These are phyloP conservation scores for Neuroterus valhalla DNA, from an alignment of 1,140 invertebrate genomes.

Conservation along the genomic window DNA sequence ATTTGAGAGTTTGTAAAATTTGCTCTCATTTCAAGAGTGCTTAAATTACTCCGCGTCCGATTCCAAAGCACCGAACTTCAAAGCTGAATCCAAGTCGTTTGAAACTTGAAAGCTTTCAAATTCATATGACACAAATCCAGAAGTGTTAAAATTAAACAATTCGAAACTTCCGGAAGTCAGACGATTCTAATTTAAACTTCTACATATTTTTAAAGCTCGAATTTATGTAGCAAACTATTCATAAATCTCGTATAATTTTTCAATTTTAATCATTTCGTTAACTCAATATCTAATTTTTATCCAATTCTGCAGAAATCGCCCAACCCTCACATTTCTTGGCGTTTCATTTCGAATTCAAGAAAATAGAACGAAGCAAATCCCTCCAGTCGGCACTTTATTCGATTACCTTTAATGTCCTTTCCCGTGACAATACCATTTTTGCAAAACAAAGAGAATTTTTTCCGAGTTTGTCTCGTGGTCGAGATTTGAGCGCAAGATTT, in stretches of 20 bases:
- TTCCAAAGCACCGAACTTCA: neutral
- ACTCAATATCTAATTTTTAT: no score
- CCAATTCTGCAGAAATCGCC: no score
- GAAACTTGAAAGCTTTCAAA: slow-evolving; percentile 5
- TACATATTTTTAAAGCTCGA: neutral
- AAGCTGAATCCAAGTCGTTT: neutral
- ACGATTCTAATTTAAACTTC: neutral
- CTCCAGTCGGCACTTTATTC: neutral
- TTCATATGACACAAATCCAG: neutral
- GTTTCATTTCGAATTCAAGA: no score
- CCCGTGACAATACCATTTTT: neutral
- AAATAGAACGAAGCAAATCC: neutral
- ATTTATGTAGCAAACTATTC: no score
- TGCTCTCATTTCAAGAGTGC: no score
- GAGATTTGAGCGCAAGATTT: slow-evolving; percentile 1
- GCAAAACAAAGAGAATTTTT: neutral
- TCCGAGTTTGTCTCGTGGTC: neutral
- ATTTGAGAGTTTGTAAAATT: no score
- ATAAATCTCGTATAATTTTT: no score
- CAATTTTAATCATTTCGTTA: no score
- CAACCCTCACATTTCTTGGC: no score
- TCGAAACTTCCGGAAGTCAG: neutral
- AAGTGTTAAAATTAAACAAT: neutral
- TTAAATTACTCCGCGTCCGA: neutral
- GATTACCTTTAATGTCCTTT: neutral